These are phyloP conservation scores for Nymphalis polychloros DNA, from an alignment of 2,888 invertebrate genomes.

Conservation along the genomic window DNA sequence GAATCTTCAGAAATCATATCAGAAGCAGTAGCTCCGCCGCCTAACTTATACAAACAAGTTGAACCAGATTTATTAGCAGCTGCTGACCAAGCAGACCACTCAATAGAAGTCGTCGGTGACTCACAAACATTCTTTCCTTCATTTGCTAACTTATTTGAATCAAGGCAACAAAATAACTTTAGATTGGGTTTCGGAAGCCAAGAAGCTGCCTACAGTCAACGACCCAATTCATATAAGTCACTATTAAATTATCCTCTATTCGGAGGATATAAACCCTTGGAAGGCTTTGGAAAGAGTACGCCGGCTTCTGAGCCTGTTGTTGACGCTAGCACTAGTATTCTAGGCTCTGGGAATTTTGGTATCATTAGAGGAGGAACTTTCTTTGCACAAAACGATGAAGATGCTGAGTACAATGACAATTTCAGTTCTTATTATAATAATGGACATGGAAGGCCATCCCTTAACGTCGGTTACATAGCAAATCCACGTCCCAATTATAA, in stretches of 20 bases:
- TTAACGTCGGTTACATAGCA: conserved; percentile 81
- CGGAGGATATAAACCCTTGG: conserved; percentile 65
- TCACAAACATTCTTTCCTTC: conserved; percentile 90
- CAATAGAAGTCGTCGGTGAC: conserved; percentile 78
- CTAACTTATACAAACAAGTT: conserved; percentile 46
- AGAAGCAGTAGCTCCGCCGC: conserved; percentile 72
- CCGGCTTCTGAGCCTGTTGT: conserved; percentile 67
- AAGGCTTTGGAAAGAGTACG: conserved; percentile 65
- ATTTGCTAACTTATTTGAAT: conserved; percentile 86
- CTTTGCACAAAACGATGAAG: conserved; percentile 88
- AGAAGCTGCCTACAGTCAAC: conserved; percentile 83
- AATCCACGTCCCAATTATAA: conserved; percentile 89
- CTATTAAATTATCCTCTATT: conserved; percentile 73
- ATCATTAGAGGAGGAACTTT: conserved; percentile 93
- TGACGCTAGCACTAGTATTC: conserved; percentile 83
- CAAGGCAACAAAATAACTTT: conserved; percentile 75
- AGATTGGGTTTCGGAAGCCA: conserved; percentile 83
- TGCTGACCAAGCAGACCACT: conserved; percentile 69
- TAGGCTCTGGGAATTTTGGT: conserved; percentile 93
- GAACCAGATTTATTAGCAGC: conserved; percentile 56
- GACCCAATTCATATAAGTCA: conserved; percentile 77
- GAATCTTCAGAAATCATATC: conserved; percentile 75
- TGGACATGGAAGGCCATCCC: conserved; percentile 87
- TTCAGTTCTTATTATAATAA: conserved; percentile 84
- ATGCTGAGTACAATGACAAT: conserved; percentile 81